A percentile compares a stretch with the other conserved stretches of the same genome.
phyloP scores from a whole-genome alignment of 2,113 vertebrate species.

The Pseudorasbora parva region DNA sequence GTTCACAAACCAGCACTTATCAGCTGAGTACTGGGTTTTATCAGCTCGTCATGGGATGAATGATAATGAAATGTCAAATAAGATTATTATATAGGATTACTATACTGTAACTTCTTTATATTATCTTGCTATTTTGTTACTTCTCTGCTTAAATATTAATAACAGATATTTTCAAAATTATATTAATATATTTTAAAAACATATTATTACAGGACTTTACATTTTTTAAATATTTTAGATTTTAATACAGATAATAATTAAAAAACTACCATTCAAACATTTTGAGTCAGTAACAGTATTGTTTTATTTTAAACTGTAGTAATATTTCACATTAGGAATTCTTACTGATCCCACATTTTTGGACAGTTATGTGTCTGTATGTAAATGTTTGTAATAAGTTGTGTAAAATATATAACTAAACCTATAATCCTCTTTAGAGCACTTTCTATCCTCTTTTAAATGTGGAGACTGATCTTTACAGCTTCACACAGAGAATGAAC shows the following conservation, averaged over 20 bases:
- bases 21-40: constrained; percentile 7
- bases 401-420: not conserved
- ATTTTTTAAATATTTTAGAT: not conserved
- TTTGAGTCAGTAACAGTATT: no score
- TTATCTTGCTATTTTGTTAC: not conserved
- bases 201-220: not conserved
- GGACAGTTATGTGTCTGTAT: not conserved
- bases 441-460: not conserved
- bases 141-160: not conserved
- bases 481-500: not conserved
- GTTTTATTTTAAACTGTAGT: no score
- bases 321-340: no score
- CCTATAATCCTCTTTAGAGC: not conserved
- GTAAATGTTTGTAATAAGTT: not conserved
- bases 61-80: not conserved
- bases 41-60: not conserved
- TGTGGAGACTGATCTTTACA: not conserved
- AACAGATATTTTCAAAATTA: not conserved
- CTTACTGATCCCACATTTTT: not conserved
- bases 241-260: not conserved
- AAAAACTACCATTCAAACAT: not conserved
- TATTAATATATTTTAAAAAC: not conserved
- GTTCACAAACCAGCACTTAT: not conserved
- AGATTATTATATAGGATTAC: not conserved
- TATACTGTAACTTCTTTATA: not conserved